Percentiles rank a stretch among this genome's conserved stretches.
Conservation (phyloP, 1,140 invertebrate species). For the Leptinotarsa texana region DNA sequence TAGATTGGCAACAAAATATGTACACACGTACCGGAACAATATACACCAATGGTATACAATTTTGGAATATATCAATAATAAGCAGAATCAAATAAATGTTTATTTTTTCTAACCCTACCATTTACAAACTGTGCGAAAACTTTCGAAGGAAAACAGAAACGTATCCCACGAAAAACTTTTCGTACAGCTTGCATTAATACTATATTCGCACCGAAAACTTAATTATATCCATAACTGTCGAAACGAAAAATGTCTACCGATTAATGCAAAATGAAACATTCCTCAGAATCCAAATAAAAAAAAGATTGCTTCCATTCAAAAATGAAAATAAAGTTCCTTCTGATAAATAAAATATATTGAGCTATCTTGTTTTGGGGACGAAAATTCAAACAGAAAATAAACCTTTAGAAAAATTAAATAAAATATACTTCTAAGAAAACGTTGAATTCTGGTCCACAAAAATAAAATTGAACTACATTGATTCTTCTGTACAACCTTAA, state of each 20-base stretch:
- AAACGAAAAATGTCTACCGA: constrained; percentile 16
- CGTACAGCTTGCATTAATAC: constrained; percentile 28
- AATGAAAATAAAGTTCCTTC: constrained; percentile 21
- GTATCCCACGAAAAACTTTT: background rate
- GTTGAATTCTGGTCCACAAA: constrained; percentile 35
- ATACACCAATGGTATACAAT: background rate
- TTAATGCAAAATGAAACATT: background rate
- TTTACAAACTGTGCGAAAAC: background rate
- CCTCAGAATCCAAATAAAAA: constrained; percentile 12
- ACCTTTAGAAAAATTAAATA: constrained; percentile 19
- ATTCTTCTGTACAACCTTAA: constrained; percentile 42
- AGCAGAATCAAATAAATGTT: constrained; percentile 12
- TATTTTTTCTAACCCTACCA: constrained; percentile 6
- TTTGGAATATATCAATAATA: background rate
- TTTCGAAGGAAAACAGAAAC: background rate
- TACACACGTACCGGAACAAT: constrained; percentile 21
- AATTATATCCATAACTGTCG: constrained; percentile 22
- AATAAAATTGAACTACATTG: constrained; percentile 35
- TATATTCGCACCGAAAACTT: constrained; percentile 42
- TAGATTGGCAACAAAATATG: constrained; percentile 31
- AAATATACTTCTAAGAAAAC: constrained; percentile 25
- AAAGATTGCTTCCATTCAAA: background rate
- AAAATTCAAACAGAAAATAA: constrained; percentile 27
- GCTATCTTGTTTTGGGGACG: constrained; percentile 25
- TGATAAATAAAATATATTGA: constrained; percentile 32